Percentiles rank a stretch among this genome's conserved stretches.
Evolutionary conservation across 2,797 vertebrate species (phyloP).

Genomic region (Petrocephalus sullivani): DNA sequence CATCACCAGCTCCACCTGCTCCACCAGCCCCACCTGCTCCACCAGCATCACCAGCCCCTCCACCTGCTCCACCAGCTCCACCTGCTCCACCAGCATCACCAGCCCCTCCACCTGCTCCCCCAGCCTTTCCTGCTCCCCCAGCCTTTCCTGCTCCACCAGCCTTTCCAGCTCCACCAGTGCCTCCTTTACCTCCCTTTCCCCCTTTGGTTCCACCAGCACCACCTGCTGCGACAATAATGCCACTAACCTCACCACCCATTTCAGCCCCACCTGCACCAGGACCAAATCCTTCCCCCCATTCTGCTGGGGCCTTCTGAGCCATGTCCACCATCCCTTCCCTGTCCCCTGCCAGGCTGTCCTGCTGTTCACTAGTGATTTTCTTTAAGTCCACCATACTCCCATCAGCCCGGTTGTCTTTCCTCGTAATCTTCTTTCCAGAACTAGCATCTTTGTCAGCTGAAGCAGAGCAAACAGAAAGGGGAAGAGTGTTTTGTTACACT

Average conservation of each 20-base stretch:
- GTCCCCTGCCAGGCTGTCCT: slow-evolving; percentile 57
- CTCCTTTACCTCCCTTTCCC: neutral
- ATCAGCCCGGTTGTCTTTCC: slow-evolving; percentile 59
- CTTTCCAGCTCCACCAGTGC: neutral
- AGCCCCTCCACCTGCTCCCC: neutral
- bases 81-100: neutral
- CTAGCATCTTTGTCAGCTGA: slow-evolving; percentile 54
- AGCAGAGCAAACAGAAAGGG: neutral
- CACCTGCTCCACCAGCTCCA: neutral
- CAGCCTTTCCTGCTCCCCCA: neutral
- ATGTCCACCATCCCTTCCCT: slow-evolving; percentile 47
- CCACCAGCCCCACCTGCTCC: slow-evolving; percentile 25
- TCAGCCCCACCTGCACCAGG: neutral
- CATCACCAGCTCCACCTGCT: neutral
- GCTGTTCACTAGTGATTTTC: slow-evolving; percentile 61
- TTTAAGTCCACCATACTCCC: slow-evolving; percentile 46
- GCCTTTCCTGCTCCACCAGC: neutral
- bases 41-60: slow-evolving; percentile 22
- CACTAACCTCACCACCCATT: slow-evolving; percentile 29
- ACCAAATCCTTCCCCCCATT: slow-evolving; percentile 33
- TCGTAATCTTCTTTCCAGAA: slow-evolving; percentile 53
- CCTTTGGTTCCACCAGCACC: neutral
- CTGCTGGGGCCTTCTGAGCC: slow-evolving; percentile 54
- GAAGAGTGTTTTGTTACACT: neutral
- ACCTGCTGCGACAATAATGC: slow-evolving; percentile 33